phyloP scores from a whole-genome alignment of 2,113 vertebrate species.

The Rhegmatorhina hoffmannsi region DNA sequence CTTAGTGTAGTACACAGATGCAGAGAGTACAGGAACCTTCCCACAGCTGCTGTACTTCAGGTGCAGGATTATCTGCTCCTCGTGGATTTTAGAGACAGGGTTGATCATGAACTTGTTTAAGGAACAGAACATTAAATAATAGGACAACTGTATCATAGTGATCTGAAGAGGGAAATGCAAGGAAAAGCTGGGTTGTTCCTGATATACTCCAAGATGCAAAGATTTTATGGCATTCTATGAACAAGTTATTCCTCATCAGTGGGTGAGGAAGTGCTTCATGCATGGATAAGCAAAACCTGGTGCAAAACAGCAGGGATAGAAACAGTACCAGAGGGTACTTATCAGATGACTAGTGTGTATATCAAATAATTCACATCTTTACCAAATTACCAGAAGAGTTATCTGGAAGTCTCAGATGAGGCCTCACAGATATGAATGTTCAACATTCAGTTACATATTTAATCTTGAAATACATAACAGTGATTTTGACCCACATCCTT shows the following conservation, averaged over 20 bases:
- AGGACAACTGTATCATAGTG: neutral
- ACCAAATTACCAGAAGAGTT: neutral
- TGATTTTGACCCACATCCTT: neutral
- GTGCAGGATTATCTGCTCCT: neutral
- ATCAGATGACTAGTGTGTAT: neutral
- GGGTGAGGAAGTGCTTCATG: neutral
- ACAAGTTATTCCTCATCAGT: neutral
- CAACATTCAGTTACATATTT: neutral
- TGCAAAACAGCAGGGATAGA: neutral
- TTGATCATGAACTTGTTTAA: neutral
- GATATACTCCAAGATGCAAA: neutral
- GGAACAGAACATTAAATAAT: neutral
- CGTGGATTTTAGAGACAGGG: neutral
- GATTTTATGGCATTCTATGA: neutral
- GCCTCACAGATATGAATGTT: neutral
- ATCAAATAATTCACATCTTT: neutral
- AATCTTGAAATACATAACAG: neutral
- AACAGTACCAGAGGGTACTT: neutral
- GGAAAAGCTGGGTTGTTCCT: neutral
- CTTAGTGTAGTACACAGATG: neutral
- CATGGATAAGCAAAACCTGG: rapidly evolving
- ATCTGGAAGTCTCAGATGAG: neutral
- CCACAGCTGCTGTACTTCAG: neutral
- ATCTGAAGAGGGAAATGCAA: neutral
- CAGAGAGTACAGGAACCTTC: neutral